Percentiles rank a stretch among this genome's conserved stretches.
Evolutionary conservation across 2,888 invertebrate species (phyloP).

Genomic region (Chymomyza amoena): DNA sequence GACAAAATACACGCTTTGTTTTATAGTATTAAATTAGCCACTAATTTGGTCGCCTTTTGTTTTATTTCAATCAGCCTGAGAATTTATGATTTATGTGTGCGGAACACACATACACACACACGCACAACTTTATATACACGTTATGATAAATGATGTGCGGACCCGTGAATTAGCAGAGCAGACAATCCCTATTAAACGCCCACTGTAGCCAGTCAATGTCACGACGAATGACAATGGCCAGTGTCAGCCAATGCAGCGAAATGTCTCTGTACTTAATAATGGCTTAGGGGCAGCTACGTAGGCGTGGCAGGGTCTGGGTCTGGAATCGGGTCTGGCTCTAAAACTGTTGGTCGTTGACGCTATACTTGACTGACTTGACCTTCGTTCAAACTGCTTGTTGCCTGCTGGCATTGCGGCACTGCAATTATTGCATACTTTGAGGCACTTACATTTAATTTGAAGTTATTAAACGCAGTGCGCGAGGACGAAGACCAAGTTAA

Average conservation of each 20-base stretch:
- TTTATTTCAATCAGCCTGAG: slow-evolving; percentile 2
- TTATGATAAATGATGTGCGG: slow-evolving; percentile 40
- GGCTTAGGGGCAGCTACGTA: slow-evolving; percentile 15
- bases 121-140: not conserved
- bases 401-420: slow-evolving; percentile 36
- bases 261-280: slow-evolving; percentile 6
- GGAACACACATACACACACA: slow-evolving; percentile 7
- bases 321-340: not conserved
- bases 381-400: slow-evolving; percentile 24
- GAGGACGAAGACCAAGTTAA: slow-evolving; percentile 26
- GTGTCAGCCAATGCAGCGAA: not conserved
- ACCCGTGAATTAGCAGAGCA: not conserved
- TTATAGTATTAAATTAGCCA: slow-evolving; percentile 50
- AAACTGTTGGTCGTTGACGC: slow-evolving; percentile 37
- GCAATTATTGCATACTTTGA: slow-evolving; percentile 67
- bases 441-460: slow-evolving; percentile 61
- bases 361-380: slow-evolving; percentile 10
- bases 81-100: not conserved
- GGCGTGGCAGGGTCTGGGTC: slow-evolving; percentile 7
- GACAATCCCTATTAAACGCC: not conserved
- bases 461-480: slow-evolving; percentile 54
- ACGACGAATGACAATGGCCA: not conserved
- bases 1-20: not conserved
- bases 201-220: too few relatives aligned
- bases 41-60: slow-evolving; percentile 55